A percentile compares a stretch with the other conserved stretches of the same genome.
phyloP scores from a whole-genome alignment of 2,113 vertebrate species.

The Dicerorhinus sumatrensis region DNA sequence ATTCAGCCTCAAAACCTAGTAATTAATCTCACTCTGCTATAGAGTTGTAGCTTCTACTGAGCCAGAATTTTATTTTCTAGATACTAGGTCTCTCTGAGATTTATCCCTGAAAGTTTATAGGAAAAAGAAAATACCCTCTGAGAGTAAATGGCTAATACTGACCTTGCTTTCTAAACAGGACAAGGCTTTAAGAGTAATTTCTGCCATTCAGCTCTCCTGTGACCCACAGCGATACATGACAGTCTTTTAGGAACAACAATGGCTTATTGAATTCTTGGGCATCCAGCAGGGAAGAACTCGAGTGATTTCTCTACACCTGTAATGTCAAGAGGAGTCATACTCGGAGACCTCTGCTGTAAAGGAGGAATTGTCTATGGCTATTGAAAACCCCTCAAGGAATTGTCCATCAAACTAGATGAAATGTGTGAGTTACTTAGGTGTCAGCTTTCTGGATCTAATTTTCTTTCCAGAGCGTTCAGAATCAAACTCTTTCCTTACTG shows the following conservation, averaged over 20 bases:
- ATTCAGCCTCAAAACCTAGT: not conserved
- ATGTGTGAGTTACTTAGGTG: constrained; percentile 68
- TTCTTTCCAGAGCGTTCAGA: constrained; percentile 61
- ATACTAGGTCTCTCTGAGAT: not conserved
- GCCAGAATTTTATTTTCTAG: constrained; percentile 42
- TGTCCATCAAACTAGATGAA: constrained; percentile 79
- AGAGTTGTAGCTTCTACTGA: not conserved
- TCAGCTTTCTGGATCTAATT: constrained; percentile 73
- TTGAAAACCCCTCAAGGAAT: constrained; percentile 56
- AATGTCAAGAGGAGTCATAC: constrained; percentile 74
- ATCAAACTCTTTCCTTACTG: constrained; percentile 54
- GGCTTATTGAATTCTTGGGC: constrained; percentile 70
- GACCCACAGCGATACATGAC: constrained; percentile 75
- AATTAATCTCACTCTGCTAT: not conserved
- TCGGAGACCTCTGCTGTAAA: constrained; percentile 68
- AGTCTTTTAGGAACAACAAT: constrained; percentile 52
- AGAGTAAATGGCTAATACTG: constrained; percentile 59
- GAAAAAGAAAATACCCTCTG: constrained; percentile 32
- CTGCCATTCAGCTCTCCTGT: constrained; percentile 68
- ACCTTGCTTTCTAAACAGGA: constrained; percentile 56
- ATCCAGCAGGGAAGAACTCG: constrained; percentile 5
- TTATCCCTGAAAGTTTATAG: constrained; percentile 24
- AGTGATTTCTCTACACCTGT: constrained; percentile 74
- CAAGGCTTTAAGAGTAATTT: constrained; percentile 73
- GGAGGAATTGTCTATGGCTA: constrained; percentile 75